phyloP scores from a whole-genome alignment of 2,888 invertebrate species.

The Pammene fasciana region DNA sequence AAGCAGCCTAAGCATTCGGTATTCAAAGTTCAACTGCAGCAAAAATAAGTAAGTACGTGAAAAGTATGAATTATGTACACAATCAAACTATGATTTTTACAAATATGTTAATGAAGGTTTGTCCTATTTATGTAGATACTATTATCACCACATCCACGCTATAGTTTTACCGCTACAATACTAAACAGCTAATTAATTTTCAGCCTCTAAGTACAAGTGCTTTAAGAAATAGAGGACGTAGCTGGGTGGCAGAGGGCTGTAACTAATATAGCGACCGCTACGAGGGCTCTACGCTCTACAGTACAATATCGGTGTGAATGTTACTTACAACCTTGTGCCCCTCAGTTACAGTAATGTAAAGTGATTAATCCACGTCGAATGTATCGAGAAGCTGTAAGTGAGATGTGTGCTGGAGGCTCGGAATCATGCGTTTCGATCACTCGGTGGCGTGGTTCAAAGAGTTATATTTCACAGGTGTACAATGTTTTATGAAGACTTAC shows the following conservation, averaged over 20 bases:
- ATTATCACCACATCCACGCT: conserved; percentile 77
- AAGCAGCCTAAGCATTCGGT: conserved; percentile 30
- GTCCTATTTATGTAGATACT: conserved; percentile 57
- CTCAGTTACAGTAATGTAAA: conserved; percentile 76
- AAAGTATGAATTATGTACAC: conserved; percentile 42
- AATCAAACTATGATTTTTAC: conserved; percentile 38
- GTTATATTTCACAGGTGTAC: conserved; percentile 76
- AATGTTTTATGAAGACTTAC: conserved; percentile 71
- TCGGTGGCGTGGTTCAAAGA: conserved; percentile 83
- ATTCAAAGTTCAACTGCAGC: conserved; percentile 42
- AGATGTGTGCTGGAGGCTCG: conserved; percentile 82
- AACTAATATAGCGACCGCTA: conserved; percentile 46
- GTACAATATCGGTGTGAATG: conserved; percentile 23
- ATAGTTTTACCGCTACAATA: conserved; percentile 71
- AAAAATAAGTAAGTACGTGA: conserved; percentile 42
- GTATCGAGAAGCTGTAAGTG: conserved; percentile 82
- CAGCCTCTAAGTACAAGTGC: conserved; percentile 81
- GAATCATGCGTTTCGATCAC: conserved; percentile 82
- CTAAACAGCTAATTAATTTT: conserved; percentile 75
- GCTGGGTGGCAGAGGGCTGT: conserved; percentile 79
- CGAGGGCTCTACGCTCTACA: conserved; percentile 31
- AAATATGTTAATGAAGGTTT: conserved; percentile 31
- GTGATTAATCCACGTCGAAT: conserved; percentile 75
- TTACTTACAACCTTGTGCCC: conserved; percentile 74
- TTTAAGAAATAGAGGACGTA: conserved; percentile 72